Percentiles rank a stretch among this genome's conserved stretches.
Evolutionary conservation across 1,140 invertebrate species (phyloP).

Genomic region (Nebria ingens): DNA sequence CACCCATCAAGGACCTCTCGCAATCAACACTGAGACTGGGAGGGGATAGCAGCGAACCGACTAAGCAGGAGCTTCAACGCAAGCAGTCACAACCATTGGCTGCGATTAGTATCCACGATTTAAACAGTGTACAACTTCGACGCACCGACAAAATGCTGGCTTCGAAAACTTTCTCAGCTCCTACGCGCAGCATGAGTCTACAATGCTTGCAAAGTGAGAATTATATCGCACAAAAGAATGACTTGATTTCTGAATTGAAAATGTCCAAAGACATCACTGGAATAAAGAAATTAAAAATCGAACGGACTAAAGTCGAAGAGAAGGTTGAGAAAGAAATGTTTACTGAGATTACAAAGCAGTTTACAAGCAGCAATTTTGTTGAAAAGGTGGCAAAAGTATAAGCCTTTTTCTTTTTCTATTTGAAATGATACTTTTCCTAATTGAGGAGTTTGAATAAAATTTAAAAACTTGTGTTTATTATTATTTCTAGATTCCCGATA

Average conservation of each 20-base stretch:
- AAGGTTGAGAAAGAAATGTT: constrained; percentile 68
- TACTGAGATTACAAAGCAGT: constrained; percentile 69
- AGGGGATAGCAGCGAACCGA: background rate
- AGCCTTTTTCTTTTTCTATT: background rate
- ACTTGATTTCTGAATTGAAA: constrained; percentile 82
- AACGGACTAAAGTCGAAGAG: constrained; percentile 69
- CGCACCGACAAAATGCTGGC: constrained; percentile 63
- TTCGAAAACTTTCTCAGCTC: constrained; percentile 67
- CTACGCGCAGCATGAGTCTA: constrained; percentile 59
- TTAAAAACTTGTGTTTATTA: constrained; percentile 11
- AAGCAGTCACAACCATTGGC: constrained; percentile 58
- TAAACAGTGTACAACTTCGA: constrained; percentile 67
- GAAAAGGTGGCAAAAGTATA: constrained; percentile 57
- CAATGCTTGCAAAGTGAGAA: constrained; percentile 56
- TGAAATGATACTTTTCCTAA: constrained; percentile 4
- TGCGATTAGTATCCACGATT: constrained; percentile 74
- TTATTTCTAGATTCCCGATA: constrained; percentile 69
- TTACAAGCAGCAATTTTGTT: constrained; percentile 78
- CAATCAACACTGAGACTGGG: background rate
- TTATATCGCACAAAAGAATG: constrained; percentile 67
- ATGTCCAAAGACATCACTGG: constrained; percentile 82
- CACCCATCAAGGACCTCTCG: constrained; percentile 20
- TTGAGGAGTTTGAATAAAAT: background rate
- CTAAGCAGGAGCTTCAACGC: constrained; percentile 29
- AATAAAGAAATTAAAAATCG: constrained; percentile 82